phyloP scores from a whole-genome alignment of 2,797 vertebrate species.

The Tauraco hartlaubi region DNA sequence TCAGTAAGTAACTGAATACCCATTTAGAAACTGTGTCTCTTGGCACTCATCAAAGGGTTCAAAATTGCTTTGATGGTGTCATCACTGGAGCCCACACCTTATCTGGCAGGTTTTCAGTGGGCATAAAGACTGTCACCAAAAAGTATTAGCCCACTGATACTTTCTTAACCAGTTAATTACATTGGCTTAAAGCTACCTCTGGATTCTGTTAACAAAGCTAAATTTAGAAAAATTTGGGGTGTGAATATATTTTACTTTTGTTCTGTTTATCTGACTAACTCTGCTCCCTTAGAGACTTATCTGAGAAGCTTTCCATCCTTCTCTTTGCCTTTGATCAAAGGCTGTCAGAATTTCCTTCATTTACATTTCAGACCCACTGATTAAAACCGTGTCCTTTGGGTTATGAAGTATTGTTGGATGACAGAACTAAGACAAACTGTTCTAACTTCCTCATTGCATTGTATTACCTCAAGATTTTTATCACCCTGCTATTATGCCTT shows the following conservation, averaged over 20 bases:
- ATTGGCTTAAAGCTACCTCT: slow-evolving; percentile 14
- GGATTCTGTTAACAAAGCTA: slow-evolving; percentile 27
- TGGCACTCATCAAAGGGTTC: slow-evolving; percentile 18
- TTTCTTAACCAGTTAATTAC: slow-evolving; percentile 50
- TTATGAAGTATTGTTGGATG: slow-evolving; percentile 53
- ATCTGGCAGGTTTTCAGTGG: slow-evolving; percentile 3
- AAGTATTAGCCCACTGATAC: neutral
- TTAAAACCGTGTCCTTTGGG: slow-evolving; percentile 70
- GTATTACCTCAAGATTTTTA: neutral
- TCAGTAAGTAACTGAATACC: slow-evolving; percentile 56
- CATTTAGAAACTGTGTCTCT: slow-evolving; percentile 37
- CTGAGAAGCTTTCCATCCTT: slow-evolving; percentile 54
- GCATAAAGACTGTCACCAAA: neutral
- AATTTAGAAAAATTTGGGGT: slow-evolving; percentile 47
- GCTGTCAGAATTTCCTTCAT: slow-evolving; percentile 70
- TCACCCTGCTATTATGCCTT: neutral
- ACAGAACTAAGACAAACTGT: slow-evolving; percentile 51
- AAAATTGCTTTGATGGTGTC: slow-evolving; percentile 57
- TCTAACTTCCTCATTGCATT: neutral
- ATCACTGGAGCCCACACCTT: neutral
- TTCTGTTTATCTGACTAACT: slow-evolving; percentile 69
- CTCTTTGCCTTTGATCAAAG: slow-evolving; percentile 69
- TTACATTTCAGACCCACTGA: slow-evolving; percentile 71
- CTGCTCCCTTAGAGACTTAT: slow-evolving; percentile 63
- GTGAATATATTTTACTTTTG: slow-evolving; percentile 54